Evolutionary conservation across 1,140 invertebrate genomes (phyloP), one percentile per base, ranked within the genome.

Genomic region (Phymastichus coffea): DNA sequence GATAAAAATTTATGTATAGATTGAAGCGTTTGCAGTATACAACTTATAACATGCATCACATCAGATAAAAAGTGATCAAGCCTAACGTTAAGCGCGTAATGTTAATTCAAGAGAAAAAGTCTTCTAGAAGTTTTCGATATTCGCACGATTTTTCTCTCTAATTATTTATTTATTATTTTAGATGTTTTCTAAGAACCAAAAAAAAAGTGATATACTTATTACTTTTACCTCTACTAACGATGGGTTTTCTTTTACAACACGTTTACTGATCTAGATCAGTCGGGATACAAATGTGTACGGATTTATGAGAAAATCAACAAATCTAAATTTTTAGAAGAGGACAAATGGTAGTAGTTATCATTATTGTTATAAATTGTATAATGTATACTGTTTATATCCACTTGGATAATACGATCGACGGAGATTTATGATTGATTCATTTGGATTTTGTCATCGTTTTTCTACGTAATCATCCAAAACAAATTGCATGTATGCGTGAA

Each of bases 381-480:
- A 60, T 53, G 57, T 60, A 53, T 44, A 59, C 51, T 52, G 47
- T 44, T 51, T 58, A 51, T 58, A 40, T 30, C 26, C 17, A 43
- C 35, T 48, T 6, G 47, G 44, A 59, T 43, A 49, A 38, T 49
- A 43, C 26, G 43, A 44, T 1, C 30, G 51, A 58, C 63, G 57
- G 47, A 63, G 57, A 52, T 53, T 66, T 35, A 44, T 38, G 25
- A 63, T 65, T 49, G 41, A 60, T 53, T 63, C 20, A 15, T 41
- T 68, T 68, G 19, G 41, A 53, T 66, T 58, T 10, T 56, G n/a
- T n/a, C n/a, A 56, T 63, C 55, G 41, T 51, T 62, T 68, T 57
- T 54, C 19, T 47, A 56, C 35, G 23, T 41, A 49, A 47, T 26
- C 7, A 26, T 55, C 35, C n/a, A 26, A 46, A 35, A 47, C 9